Evolutionary conservation across 1,140 invertebrate genomes (phyloP), one percentile per base, ranked within the genome.

Genomic region (Conopomorpha cramerella): DNA sequence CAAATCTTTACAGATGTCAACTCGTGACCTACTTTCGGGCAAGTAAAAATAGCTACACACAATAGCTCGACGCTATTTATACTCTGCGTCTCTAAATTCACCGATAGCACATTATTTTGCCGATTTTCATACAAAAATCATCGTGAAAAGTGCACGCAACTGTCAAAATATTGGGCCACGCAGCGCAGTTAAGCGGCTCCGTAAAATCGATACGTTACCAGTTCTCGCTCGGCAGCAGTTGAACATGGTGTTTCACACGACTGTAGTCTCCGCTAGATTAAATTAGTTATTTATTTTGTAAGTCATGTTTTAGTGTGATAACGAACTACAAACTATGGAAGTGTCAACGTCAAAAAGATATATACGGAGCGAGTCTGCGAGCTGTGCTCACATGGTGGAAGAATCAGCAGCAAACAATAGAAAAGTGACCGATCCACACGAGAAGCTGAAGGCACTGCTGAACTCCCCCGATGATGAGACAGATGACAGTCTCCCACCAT

Each of bases 11-110:
- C 45, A 53, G 53, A 38, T 54, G 58, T 57, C 48, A 55, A 55
- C 51, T 39, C 29, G 35, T 64, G 71, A 72, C 71, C 71, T 55
- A 72, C 34, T 65, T 72, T 42, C 62, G 58, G 58, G 46, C 49
- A 50, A 63, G 55, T 68, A 74, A 72, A 76, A 76, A 76, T 72
- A 72, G 66, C 65, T 49, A 39, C 42, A 51, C 49, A 68, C 71
- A 72, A 72, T 76, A 72, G 65, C 71, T 76, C 67, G 65, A 51
- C 52, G 64, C 67, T 76, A 76, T 76, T 72, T 72, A 58, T 72
- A 71, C 62, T 62, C 46, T 52, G 54, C 67, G 71, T 66, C 55
- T 56, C 40, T 47, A 55, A 62, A 64, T 61, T 64, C 45, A 56
- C 38, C 54, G 55, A 50, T 42, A 49, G 53, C 49, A 53, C 45